A percentile compares a stretch with the other conserved stretches of the same genome.
These are phyloP conservation scores for Knipowitschia caucasica DNA, from an alignment of 2,797 vertebrate species.

Conservation along the genomic window DNA sequence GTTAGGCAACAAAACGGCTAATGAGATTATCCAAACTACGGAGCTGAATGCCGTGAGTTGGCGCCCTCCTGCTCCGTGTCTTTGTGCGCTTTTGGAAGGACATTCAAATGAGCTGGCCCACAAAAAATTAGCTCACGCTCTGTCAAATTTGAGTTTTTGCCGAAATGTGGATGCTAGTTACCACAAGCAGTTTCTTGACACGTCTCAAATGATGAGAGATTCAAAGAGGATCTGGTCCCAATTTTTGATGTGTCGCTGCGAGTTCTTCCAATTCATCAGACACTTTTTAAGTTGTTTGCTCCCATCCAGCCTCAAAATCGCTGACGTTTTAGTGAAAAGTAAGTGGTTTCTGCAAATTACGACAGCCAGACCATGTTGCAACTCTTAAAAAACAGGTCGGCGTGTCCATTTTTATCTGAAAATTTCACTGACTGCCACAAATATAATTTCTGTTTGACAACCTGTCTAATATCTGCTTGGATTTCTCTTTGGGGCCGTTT, in stretches of 20 bases:
- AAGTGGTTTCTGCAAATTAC: slow-evolving; percentile 40
- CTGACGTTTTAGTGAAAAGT: slow-evolving; percentile 46
- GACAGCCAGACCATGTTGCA: slow-evolving; percentile 31
- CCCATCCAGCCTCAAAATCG: slow-evolving; percentile 34
- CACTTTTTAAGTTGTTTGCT: slow-evolving; percentile 41
- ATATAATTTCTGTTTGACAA: not conserved
- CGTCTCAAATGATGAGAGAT: slow-evolving; percentile 28
- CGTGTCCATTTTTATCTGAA: slow-evolving; percentile 10
- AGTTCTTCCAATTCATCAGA: slow-evolving; percentile 21
- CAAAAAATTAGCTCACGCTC: slow-evolving; percentile 19
- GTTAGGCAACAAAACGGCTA: slow-evolving; percentile 57
- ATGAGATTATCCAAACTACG: slow-evolving; percentile 61
- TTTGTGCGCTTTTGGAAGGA: slow-evolving; percentile 62
- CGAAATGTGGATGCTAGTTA: slow-evolving; percentile 36
- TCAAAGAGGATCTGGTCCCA: slow-evolving; percentile 29
- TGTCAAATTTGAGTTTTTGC: slow-evolving; percentile 28
- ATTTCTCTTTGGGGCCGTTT: too few relatives aligned
- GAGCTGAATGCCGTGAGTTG: slow-evolving; percentile 41
- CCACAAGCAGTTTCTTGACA: slow-evolving; percentile 43
- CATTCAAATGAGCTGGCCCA: slow-evolving; percentile 51
- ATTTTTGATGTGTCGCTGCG: slow-evolving; percentile 53
- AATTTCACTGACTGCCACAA: not conserved
- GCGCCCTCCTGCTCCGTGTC: slow-evolving; percentile 34
- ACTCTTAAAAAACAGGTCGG: slow-evolving; percentile 12
- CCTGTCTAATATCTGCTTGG: not conserved